A percentile compares a stretch with the other conserved stretches of the same genome.
phyloP scores from a whole-genome alignment of 30 jellyfish, hydroid and myxozoan genomes.

The Chrysaora quinquecirrha region DNA sequence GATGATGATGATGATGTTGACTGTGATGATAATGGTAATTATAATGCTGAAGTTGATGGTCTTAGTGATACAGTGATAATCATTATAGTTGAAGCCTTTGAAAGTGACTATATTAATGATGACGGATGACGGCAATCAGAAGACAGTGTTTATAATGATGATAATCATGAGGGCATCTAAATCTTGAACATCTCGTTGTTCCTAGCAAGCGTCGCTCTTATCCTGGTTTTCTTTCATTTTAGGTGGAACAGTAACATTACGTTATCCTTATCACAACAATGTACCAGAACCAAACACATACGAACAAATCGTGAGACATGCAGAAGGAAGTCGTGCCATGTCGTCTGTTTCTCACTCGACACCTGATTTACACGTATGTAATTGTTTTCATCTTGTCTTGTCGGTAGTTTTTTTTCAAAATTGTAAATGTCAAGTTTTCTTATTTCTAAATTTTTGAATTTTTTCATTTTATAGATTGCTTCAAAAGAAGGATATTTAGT shows the following conservation, averaged over 20 bases:
- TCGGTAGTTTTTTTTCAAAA: no score
- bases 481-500: conserved; percentile 94
- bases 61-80: background rate
- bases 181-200: no score
- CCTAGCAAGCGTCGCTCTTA: no score
- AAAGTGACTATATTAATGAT: no score
- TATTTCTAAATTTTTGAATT: no score
- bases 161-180: no score
- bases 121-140: no score
- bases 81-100: background rate
- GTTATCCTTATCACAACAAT: conserved; percentile 72
- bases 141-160: no score
- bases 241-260: conserved; percentile 89
- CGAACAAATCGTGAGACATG: conserved; percentile 84
- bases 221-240: conserved; percentile 9
- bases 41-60: background rate
- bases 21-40: background rate
- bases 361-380: conserved; percentile 83
- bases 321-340: conserved; percentile 73
- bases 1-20: no score
- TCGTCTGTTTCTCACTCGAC: background rate
- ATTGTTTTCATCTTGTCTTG: background rate
- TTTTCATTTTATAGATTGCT: conserved; percentile 83
- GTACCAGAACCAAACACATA: conserved; percentile 82
- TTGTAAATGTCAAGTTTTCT: no score